Evolutionary conservation across 2,888 invertebrate genomes (phyloP), one percentile per base, ranked within the genome.

Genomic region (Drosophila cracens): DNA sequence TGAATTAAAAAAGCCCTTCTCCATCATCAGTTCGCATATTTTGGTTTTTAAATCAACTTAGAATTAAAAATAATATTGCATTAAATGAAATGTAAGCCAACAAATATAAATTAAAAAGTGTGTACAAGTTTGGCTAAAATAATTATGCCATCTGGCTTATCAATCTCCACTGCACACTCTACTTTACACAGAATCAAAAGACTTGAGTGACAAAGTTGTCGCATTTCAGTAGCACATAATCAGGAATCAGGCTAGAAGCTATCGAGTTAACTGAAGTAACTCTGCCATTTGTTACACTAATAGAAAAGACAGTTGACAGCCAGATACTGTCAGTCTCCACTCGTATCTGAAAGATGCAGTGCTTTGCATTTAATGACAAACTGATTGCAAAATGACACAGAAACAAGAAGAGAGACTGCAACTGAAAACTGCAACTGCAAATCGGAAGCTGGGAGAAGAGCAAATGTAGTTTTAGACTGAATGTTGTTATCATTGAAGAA

Each of bases 381-480:
- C 70, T 54, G 80, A 79, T 82, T 76, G 59, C 70, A 73, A 61
- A 70, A 61, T 83, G 80, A 69, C 79, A 85, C 48, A 60, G 66
- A 74, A 66, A 69, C 63, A 66, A 60, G 63, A 53, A 49, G 49
- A 40, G 27, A 59, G 46, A 31, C 46, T 33, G 48, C 43, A 48
- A 34, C 13, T n/a, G 25, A 34, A 61, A n/a, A 8, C n/a, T 40
- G 60, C 54, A 70, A 69, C 11, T 36, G 58, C 65, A 65, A 58
- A 73, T 69, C 29, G 52, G 34, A 5, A 49, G 61, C 53, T 57
- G 70, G 27, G 13, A 11, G 48, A 13, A 29, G 36, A 43, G 29
- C 18, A 27, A 59, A 25, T 36, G 34, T 29, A 21, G 68, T 53
- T 51, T 38, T 33, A 54, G 25, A 16, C 13, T 18, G 46, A 40